phyloP scores from a whole-genome alignment of 2,113 vertebrate species.

The Elgaria multicarinata region DNA sequence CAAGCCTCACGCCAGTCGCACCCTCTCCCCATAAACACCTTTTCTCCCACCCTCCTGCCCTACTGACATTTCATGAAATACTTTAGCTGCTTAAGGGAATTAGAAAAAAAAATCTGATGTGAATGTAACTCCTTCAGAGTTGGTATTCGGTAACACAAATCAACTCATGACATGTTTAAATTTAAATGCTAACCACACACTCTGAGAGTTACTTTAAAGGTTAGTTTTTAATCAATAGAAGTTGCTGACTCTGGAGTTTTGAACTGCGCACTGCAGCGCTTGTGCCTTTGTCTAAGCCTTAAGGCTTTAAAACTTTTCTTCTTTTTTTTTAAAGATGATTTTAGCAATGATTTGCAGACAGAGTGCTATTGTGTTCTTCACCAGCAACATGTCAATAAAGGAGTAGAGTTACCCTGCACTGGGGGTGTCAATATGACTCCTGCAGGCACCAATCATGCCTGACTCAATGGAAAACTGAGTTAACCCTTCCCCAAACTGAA shows the following conservation, averaged over 20 bases:
- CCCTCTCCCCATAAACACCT: conserved; percentile 66
- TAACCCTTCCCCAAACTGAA: conserved; percentile 76
- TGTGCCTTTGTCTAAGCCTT: conserved; percentile 83
- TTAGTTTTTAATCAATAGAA: conserved; percentile 99
- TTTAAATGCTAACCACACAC: conserved; percentile 91
- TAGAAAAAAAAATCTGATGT: conserved; percentile 80
- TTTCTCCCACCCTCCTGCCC: conserved; percentile 70
- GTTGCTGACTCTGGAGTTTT: conserved; percentile 96
- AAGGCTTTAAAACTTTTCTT: conserved; percentile 84
- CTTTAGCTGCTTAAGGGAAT: conserved; percentile 88
- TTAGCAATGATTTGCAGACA: conserved; percentile 88
- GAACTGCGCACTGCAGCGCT: conserved; percentile 85
- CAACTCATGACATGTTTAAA: conserved; percentile 90
- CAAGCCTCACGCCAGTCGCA: conserved; percentile 58
- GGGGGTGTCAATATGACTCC: conserved; percentile 80
- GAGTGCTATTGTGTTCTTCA: conserved; percentile 79
- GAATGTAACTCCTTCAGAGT: conserved; percentile 86
- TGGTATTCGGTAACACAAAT: conserved; percentile 87
- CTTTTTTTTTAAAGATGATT: conserved; percentile 82
- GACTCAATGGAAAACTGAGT: conserved; percentile 78
- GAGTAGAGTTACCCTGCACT: conserved; percentile 78
- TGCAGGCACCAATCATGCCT: conserved; percentile 71
- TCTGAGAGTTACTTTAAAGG: conserved; percentile 96
- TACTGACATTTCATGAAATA: conserved; percentile 87
- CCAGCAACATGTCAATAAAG: conserved; percentile 82